These are phyloP conservation scores for Antheraea pernyi DNA, from an alignment of 1,140 invertebrate genomes.

Conservation along the genomic window DNA sequence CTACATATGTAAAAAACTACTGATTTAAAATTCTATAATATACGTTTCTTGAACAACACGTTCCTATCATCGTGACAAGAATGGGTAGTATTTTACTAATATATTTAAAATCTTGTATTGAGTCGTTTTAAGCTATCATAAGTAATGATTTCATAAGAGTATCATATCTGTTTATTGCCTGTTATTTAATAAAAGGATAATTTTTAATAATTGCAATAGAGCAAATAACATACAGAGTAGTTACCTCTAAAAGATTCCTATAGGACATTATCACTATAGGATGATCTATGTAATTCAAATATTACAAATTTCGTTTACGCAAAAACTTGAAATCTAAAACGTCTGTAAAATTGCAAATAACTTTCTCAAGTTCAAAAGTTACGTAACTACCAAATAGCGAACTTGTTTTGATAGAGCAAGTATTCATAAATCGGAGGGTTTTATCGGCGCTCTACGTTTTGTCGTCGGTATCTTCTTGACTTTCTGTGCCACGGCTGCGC, in stretches of 20 bases:
- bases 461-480: constrained; percentile 61
- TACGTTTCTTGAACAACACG: background rate
- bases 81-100: background rate
- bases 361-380: constrained; percentile 59
- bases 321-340: constrained; percentile 6
- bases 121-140: background rate
- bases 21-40: background rate
- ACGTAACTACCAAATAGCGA: constrained; percentile 44
- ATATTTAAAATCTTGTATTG: background rate
- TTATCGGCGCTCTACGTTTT: constrained; percentile 67
- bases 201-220: background rate
- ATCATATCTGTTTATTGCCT: background rate
- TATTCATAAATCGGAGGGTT: constrained; percentile 69
- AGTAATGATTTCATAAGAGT: too few species aligned
- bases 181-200: background rate
- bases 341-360: constrained; percentile 29
- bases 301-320: background rate
- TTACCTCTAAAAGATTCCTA: background rate
- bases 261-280: background rate
- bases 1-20: background rate
- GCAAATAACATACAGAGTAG: background rate
- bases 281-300: background rate
- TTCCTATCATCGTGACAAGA: background rate
- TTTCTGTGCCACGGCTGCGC: constrained; percentile 66
- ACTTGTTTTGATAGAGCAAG: constrained; percentile 61